These are phyloP conservation scores for Himalopsyche anomala DNA, from an alignment of 2,888 invertebrate genomes.

Conservation along the genomic window DNA sequence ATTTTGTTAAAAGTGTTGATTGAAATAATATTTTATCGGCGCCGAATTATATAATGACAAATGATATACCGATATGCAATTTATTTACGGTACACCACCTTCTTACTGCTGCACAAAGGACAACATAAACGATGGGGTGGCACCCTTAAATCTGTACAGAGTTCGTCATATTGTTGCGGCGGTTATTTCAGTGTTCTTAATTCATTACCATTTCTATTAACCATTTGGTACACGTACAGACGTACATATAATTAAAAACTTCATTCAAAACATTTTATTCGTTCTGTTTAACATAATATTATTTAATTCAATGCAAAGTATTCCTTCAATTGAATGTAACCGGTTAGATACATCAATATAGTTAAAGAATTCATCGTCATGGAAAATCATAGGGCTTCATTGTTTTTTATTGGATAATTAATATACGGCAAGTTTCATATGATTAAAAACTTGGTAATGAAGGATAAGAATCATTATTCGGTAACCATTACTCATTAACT, in stretches of 20 bases:
- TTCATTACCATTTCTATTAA: conserved; percentile 24
- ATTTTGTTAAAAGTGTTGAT: too few relatives aligned
- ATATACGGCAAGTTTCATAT: too few relatives aligned
- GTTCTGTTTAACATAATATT: too few relatives aligned
- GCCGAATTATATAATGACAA: not conserved
- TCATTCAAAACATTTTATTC: not conserved
- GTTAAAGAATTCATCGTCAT: too few relatives aligned
- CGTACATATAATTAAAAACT: conserved; percentile 5
- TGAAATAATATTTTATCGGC: not conserved
- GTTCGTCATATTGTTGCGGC: not conserved
- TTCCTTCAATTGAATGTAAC: too few relatives aligned
- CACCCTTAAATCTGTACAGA: not conserved
- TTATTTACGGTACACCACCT: conserved; percentile 25
- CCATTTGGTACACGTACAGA: not conserved
- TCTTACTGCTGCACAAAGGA: conserved; percentile 5
- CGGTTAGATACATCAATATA: too few relatives aligned
- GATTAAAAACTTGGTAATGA: too few relatives aligned
- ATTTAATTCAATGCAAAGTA: too few relatives aligned
- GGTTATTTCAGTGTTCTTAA: conserved; percentile 11
- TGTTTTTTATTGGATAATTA: too few relatives aligned
- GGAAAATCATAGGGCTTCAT: too few relatives aligned
- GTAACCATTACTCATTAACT: too few relatives aligned
- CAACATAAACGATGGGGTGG: conserved; percentile 17
- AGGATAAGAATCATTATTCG: too few relatives aligned
- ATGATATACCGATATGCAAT: not conserved